Base-by-base conservation (phyloP, 2,797 vertebrate genomes). In the Zalophus californianus region DNA sequence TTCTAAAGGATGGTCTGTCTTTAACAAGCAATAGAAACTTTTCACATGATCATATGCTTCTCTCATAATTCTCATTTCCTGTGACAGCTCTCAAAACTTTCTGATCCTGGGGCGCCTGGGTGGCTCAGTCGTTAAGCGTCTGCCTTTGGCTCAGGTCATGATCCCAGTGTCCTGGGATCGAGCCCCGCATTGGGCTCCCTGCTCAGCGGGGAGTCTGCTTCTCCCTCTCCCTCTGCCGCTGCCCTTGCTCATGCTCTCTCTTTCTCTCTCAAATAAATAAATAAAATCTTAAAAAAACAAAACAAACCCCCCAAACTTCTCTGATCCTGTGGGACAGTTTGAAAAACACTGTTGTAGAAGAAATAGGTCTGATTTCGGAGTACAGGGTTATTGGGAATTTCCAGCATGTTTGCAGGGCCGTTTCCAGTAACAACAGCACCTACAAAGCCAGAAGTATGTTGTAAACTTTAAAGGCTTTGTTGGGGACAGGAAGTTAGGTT, bases 11-110 rank as follows among this genome's bases (percentile, higher is more conserved):
- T 60, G n/a, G 41, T 48, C 44, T 90, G 12, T 70, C 38, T 92
- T 84, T 21, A 44, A 83, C 89, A 94, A 80, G 15, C 56, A 70
- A 16, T 77, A 92, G 77, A 64, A 78, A 90, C 35, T 84, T 85
- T 84, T 68, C 32, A 70, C 44, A 64, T 83, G 23, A 73, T 80
- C 2, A 1, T 92, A 14, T 54, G 13, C 56, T 60, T 87, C 35
- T 7, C 5, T 87, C 15, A 91, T 12, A 83, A 25, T 9, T 66
- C 27, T 21, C 6, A 13, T 79, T 95, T 79, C 41, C 50, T 86
- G 0, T 66, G 35, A 9, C 92, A 54, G 38, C 41, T 90, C 15
- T 83, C 41, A 70, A 16, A 60, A 66, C 21, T 38, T 44, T 64
- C 35, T 64, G 41, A n/a, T 73, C n/a, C 41, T 91, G 64, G 64